Evolutionary conservation across 1,140 invertebrate species (phyloP), one percentile per base, ranked within the genome.

Genomic region (Potamilus streckersoni): DNA sequence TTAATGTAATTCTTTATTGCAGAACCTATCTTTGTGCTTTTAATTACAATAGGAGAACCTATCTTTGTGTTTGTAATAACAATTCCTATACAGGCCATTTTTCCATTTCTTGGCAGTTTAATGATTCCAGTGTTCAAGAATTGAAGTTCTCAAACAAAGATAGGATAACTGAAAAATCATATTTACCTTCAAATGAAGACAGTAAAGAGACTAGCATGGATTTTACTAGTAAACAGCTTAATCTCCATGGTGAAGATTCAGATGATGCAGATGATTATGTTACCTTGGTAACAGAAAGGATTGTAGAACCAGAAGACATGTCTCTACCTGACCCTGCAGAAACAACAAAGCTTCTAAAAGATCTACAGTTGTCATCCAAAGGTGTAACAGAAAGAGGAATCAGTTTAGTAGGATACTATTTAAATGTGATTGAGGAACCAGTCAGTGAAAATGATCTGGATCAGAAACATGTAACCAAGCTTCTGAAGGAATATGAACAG

Each of bases 401-500:
- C 19, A 15, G 55, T n/a, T 72, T 81, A 27, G 16, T 38, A 49
- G 68, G 77, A 60, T 81, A 67, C 70, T 74, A 74, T 59, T 67
- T 81, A 31, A 73, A 69, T 79, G 80, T 79, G 19, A 57, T 81
- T 62, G 76, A 79, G 23, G 80, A 81, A 70, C 60, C 69, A 27
- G 19, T 17, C 17, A 20, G 60, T 23, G 14, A 31, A 27, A n/a
- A 15, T 23, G 72, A 64, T 6, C 61, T 73, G 15, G 69, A 79
- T 56, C 72, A 27, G 57, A 65, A 64, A 56, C 74, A 83, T 75
- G 70, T 83, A 49, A 38, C 78, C n/a, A 77, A 76, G 55, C 60
- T 79, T 61, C n/a, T 83, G 31, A 69, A 73, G 31, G 70, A 80
- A 49, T 80, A 80, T 68, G 38, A 79, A 31, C 68, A 59, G 27